Evolutionary conservation across 2,797 vertebrate species (phyloP), one percentile per base, ranked within the genome.

Genomic region (Pachyuromys duprasi): DNA sequence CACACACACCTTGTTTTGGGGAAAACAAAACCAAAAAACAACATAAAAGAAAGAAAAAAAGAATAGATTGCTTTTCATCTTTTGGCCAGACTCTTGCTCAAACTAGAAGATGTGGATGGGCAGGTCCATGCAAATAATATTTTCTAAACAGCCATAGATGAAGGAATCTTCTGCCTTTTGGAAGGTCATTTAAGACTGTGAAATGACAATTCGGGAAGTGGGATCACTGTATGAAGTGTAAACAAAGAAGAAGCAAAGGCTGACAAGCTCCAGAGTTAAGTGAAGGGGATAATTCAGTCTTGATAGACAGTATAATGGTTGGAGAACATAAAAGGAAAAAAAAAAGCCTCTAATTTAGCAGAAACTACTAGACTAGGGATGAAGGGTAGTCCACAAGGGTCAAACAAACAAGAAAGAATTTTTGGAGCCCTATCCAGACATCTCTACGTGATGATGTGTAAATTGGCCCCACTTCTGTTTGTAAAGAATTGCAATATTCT

Each of bases 371-470:
- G 57, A 72, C 53, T 63, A 62, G 65, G 33, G 93, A 89, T 87
- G 65, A 95, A 94, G 79, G 31, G 92, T 2, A 92, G 92, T 81
- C 42, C 39, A 28, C 0, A 33, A 93, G 26, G 82, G 88, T 96
- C 95, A 97, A 95, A 90, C 69, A 96, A 96, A 95, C 69, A 82
- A 92, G 75, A 33, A 91, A 42, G 8, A 86, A 72, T 57, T 79
- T 95, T 69, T 96, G 93, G 82, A 95, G 79, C 63, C 75, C 5
- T 81, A 90, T 93, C 90, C 86, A 96, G 89, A 75, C 69, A 90
- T 95, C 95, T 94, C 90, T 83, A 83, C 88, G 96, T 90, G 93
- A 94, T 96, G 93, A 96, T 96, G 91, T 97, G 88, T 95, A 96
- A 97, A 96, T 79, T 94, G 95, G 93, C 91, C n/a, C 82, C 70